phyloP scores from a whole-genome alignment of 2,888 invertebrate species.

The Microctonus hyperodae region DNA sequence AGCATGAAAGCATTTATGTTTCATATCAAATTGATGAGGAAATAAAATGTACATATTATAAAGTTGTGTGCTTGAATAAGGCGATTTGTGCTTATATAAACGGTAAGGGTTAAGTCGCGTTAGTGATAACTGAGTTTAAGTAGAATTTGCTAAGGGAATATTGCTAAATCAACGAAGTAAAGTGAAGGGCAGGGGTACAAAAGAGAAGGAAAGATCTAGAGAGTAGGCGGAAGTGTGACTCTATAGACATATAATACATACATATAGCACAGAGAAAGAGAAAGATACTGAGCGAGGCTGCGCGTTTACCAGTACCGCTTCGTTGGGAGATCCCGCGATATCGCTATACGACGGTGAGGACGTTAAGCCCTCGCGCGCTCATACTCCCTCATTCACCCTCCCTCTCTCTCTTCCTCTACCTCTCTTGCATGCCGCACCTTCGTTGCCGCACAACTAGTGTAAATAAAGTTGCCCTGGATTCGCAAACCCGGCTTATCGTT shows the following conservation, averaged over 20 bases:
- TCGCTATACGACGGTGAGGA: slow-evolving; percentile 20
- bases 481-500: slow-evolving; percentile 37
- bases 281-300: slow-evolving; percentile 37
- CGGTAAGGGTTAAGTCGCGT: slow-evolving; percentile 16
- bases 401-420: slow-evolving; percentile 12
- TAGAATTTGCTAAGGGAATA: slow-evolving; percentile 42
- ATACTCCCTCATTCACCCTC: slow-evolving; percentile 5
- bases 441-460: slow-evolving; percentile 33
- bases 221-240: slow-evolving; percentile 20
- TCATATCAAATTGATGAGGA: neutral
- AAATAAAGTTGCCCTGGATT: slow-evolving; percentile 43
- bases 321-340: slow-evolving; percentile 24
- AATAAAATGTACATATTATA: neutral
- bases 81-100: neutral
- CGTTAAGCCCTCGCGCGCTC: slow-evolving; percentile 24
- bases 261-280: no score
- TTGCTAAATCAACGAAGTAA: slow-evolving; percentile 40
- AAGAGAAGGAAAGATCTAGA: slow-evolving; percentile 23
- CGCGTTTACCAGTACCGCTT: slow-evolving; percentile 27
- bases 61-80: neutral
- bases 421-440: neutral
- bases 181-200: neutral
- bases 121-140: slow-evolving; percentile 27
- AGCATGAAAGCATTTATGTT: neutral
- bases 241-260: no score